phyloP scores from a whole-genome alignment of 2,797 vertebrate genomes.

The Simalia tracyae region DNA sequence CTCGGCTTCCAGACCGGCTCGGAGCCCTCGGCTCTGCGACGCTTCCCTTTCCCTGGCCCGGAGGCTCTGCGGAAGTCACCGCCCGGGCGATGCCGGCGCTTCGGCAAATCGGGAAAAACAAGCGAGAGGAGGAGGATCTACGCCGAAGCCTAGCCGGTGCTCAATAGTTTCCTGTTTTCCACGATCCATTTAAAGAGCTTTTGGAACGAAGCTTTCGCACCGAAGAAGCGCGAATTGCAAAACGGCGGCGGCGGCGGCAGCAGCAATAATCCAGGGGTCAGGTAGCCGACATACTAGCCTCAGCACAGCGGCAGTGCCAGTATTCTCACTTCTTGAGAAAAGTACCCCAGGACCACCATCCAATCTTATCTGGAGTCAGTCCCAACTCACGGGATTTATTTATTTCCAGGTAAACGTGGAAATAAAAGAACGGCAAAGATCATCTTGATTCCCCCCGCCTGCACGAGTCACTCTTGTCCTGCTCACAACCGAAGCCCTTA shows the following conservation, averaged over 20 bases:
- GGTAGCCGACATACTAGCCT: background rate
- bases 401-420: background rate
- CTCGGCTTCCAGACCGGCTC: background rate
- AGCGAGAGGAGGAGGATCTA: background rate
- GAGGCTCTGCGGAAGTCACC: slow-evolving; percentile 67
- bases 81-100: slow-evolving; percentile 6
- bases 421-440: background rate
- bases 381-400: background rate
- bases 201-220: background rate
- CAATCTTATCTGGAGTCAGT: background rate
- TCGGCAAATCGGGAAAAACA: background rate
- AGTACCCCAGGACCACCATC: background rate
- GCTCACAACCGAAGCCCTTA: background rate
- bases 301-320: background rate
- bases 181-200: background rate
- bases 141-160: background rate
- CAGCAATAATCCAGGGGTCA: background rate
- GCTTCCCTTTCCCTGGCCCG: slow-evolving; percentile 56
- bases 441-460: background rate
- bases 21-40: slow-evolving; percentile 8
- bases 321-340: background rate
- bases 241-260: background rate
- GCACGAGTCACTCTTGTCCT: background rate
- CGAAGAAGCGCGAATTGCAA: background rate
- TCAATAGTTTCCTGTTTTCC: background rate